A percentile compares a stretch with the other conserved stretches of the same genome.
Evolutionary conservation across 2,113 vertebrate species (phyloP).

Genomic region (Hirundichthys speculiger): DNA sequence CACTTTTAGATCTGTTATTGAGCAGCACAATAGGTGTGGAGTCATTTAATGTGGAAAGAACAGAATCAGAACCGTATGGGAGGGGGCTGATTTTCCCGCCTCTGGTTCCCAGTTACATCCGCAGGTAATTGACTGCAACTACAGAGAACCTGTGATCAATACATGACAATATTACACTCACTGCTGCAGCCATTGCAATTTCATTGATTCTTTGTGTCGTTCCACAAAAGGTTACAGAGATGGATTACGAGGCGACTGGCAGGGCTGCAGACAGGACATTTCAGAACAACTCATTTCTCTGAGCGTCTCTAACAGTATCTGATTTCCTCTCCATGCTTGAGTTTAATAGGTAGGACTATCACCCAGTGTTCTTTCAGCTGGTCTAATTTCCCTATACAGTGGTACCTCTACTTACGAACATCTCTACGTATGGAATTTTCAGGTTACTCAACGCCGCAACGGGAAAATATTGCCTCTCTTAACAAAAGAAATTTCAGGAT

Average conservation of each 20-base stretch:
- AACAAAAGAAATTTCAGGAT: too few relatives aligned
- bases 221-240: conserved; percentile 69
- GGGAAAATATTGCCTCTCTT: too few relatives aligned
- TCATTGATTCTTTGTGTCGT: conserved; percentile 68
- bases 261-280: conserved; percentile 39
- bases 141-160: conserved; percentile 72
- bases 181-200: conserved; percentile 53
- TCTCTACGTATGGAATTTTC: too few relatives aligned
- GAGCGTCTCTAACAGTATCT: conserved; percentile 12
- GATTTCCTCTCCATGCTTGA: background rate
- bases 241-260: conserved; percentile 34
- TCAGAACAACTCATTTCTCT: conserved; percentile 19
- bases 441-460: too few relatives aligned
- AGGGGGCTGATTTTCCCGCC: conserved; percentile 47
- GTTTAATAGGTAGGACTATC: background rate
- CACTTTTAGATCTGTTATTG: conserved; percentile 55
- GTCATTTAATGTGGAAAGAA: conserved; percentile 64
- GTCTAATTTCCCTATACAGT: too few relatives aligned
- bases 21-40: conserved; percentile 57
- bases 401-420: too few relatives aligned
- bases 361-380: background rate
- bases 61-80: conserved; percentile 38
- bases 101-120: conserved; percentile 60
- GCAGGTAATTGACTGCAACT: conserved; percentile 72
- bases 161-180: conserved; percentile 45